phyloP scores from a whole-genome alignment of 2,113 vertebrate genomes.

The Oncorhynchus gorbuscha region DNA sequence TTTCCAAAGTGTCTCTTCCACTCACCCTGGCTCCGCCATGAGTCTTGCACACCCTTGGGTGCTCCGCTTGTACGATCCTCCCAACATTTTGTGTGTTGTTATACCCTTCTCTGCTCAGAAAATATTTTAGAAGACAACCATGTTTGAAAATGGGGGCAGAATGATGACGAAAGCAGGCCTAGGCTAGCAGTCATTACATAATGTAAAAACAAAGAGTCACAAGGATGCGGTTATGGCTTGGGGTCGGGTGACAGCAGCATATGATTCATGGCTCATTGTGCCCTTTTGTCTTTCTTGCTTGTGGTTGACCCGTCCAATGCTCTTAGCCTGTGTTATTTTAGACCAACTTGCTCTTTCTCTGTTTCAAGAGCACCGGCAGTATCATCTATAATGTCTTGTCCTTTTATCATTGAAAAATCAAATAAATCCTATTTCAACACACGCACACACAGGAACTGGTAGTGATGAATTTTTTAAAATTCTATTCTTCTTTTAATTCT shows the following conservation, averaged over 20 bases:
- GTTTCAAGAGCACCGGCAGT: constrained; percentile 55
- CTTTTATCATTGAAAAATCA: constrained; percentile 26
- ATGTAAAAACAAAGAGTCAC: constrained; percentile 68
- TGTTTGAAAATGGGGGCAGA: constrained; percentile 57
- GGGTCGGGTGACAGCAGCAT: constrained; percentile 71
- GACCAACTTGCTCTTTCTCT: constrained; percentile 51
- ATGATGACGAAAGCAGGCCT: constrained; percentile 54
- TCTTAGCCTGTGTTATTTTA: constrained; percentile 61
- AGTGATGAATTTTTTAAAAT: neutral
- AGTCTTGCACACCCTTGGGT: too few relatives aligned
- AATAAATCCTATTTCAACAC: neutral
- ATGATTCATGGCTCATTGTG: constrained; percentile 71
- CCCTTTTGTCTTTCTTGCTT: constrained; percentile 68
- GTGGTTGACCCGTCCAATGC: constrained; percentile 57
- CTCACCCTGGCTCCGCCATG: constrained; percentile 16
- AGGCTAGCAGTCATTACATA: constrained; percentile 61
- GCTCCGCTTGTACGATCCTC: neutral
- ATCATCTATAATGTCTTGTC: constrained; percentile 29
- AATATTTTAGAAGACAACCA: constrained; percentile 8
- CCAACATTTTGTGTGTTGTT: neutral
- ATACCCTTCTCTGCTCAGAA: neutral
- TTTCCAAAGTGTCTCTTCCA: constrained; percentile 23
- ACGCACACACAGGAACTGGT: too few relatives aligned
- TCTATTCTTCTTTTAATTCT: constrained; percentile 29
- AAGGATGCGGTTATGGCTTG: constrained; percentile 63